Evolutionary conservation across 2,888 invertebrate species (phyloP), one percentile per base, ranked within the genome.

Genomic region (Eupithecia abbreviata): DNA sequence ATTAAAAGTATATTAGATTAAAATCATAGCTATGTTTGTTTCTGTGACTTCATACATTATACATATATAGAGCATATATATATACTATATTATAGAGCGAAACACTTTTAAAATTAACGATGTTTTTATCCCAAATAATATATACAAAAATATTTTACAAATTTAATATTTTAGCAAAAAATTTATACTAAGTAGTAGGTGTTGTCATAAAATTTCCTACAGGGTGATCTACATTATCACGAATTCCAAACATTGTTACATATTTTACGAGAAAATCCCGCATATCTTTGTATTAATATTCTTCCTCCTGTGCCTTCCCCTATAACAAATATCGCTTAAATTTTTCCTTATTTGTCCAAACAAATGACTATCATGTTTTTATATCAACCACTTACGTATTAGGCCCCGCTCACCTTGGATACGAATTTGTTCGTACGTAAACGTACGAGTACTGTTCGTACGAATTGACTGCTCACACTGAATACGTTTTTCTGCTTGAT

Each of bases 241-340:
- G 51, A 58, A 55, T 72, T 74, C 55, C 65, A 66, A 74, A 72
- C 30, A n/a, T 58, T 30, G 47, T 18, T 47, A 75, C 68, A 73
- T 72, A 73, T 41, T 62, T 9, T 30, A 58, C 12, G 62, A 73
- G 73, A 74, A 80, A 78, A 74, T 30, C 77, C 78, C 73, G 73
- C 75, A 81, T 81, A 73, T 81, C 84, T 79, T 77, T 79, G 18
- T 79, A 80, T 73, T 77, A 80, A 81, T 73, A 82, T 41, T 69
- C 75, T 81, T 80, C 77, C 79, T 72, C 71, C 79, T 82, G 86
- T 86, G 86, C 86, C 86, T 87, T 86, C 77, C 75, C 79, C 42
- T 62, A 77, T 51, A 74, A 71, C 58, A 80, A 62, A 72, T 71
- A 80, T 81, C 81, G 69, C 51, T 45, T 3, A 67, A 3, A 18